Base-by-base conservation (phyloP, 2,888 invertebrate species). In the Xanthorhoe spadicearia region DNA sequence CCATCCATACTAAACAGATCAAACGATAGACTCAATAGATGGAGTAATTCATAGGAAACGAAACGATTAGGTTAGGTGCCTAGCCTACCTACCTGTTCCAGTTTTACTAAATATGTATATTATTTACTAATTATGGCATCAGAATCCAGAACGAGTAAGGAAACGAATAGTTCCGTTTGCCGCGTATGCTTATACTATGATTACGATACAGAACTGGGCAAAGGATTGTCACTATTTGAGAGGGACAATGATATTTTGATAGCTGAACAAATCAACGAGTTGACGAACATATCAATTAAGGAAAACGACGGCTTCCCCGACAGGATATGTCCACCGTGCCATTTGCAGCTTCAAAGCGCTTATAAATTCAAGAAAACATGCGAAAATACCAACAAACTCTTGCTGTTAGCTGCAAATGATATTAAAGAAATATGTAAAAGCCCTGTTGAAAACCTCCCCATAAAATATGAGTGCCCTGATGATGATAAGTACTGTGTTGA, bases 311-410 rank as follows among this genome's bases (percentile, higher is more conserved):
- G 86, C 0, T 77, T 89, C 13, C 91, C 92, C 0, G 77, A 81
- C 32, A 81, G 71, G 68, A 90, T 92, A 71, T 92, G 92, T 69
- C 76, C 79, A 0, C 72, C 75, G 6, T 92, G 92, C 70, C 79
- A 88, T 13, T 35, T 81, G 7, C 86, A 88, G 61, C 78, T 92
- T 0, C 85, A 89, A 58, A 81, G 77, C 2, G 87, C 87, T 0
- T 64, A 89, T 5, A 77, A 77, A 23, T 92, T 92, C 66, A 90
- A 86, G 71, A 74, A 79, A 18, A 88, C 86, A 68, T 92, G 92
- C 73, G 84, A 86, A 68, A 78, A 67, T 43, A 85, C 90, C 0
- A 81, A 89, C 66, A 66, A 74, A 9, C 71, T 86, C n/a, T 74
- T 90, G 35, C 78, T 69, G 8, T 73, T 75, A 15, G 64, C 76